These are phyloP conservation scores for Tachysurus fulvidraco DNA, from an alignment of 2,113 vertebrate species.

Conservation along the genomic window DNA sequence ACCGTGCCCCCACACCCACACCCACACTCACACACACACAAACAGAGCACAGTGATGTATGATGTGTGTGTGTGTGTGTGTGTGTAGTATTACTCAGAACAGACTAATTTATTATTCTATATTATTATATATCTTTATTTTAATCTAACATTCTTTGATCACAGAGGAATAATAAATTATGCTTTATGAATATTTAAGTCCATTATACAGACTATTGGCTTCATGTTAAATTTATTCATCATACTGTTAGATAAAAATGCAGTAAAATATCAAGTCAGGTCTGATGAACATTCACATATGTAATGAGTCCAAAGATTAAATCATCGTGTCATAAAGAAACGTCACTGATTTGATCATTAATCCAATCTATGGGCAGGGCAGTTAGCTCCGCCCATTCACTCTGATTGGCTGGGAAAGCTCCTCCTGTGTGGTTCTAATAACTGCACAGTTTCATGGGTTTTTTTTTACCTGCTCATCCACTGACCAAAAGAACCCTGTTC, in stretches of 20 bases:
- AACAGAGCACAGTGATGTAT: no score
- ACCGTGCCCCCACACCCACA: no score
- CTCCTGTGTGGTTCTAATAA: neutral
- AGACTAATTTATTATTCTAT: neutral
- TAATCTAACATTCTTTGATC: no score
- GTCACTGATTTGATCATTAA: neutral
- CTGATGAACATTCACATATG: neutral
- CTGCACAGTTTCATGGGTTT: neutral
- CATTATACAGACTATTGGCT: neutral
- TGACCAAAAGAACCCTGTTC: neutral
- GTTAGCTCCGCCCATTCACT: slow-evolving; percentile 3
- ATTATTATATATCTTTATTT: neutral
- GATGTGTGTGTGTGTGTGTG: neutral
- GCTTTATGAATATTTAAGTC: neutral
- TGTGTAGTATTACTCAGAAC: neutral
- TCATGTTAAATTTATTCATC: neutral
- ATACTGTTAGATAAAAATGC: neutral
- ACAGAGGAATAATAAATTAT: neutral
- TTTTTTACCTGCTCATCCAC: neutral
- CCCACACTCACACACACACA: no score
- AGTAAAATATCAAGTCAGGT: neutral
- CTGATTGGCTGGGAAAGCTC: neutral
- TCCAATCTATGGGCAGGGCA: neutral
- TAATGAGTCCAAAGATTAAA: neutral
- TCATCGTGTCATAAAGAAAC: neutral